A percentile compares a stretch with the other conserved stretches of the same genome.
Evolutionary conservation across 2,888 invertebrate genomes (phyloP).

Genomic region (Aporophyla lueneburgensis): DNA sequence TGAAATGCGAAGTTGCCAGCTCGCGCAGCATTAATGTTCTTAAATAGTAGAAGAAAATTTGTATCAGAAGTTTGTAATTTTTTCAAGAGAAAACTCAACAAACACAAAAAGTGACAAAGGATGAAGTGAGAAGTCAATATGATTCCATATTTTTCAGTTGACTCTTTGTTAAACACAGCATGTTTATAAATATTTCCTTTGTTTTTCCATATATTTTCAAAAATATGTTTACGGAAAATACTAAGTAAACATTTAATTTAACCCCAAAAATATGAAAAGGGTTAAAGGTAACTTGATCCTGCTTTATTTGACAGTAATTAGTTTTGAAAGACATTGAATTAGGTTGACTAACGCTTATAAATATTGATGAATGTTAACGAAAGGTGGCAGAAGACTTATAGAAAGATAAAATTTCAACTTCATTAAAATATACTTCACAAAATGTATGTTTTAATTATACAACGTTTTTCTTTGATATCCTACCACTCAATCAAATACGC

Average conservation of each 20-base stretch:
- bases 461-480: too few species aligned
- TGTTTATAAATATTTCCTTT: background rate
- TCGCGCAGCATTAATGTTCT: too few species aligned
- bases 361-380: conserved; percentile 49
- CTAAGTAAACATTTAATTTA: conserved; percentile 1
- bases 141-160: background rate
- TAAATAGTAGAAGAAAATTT: too few species aligned
- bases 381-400: conserved; percentile 8
- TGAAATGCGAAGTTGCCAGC: too few species aligned
- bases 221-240: background rate
- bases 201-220: background rate
- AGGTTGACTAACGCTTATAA: conserved; percentile 38
- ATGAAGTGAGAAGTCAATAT: background rate
- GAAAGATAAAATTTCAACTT: conserved; percentile 31
- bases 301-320: conserved; percentile 30
- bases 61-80: background rate
- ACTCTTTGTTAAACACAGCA: background rate
- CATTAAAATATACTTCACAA: background rate
- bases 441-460: background rate
- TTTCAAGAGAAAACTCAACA: background rate
- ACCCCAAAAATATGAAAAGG: background rate
- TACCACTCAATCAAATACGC: too few species aligned
- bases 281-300: conserved; percentile 31
- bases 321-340: conserved; percentile 42
- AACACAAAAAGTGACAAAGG: background rate